These are phyloP conservation scores for Enhydra lutris DNA, from an alignment of 2,113 vertebrate species.

Conservation along the genomic window DNA sequence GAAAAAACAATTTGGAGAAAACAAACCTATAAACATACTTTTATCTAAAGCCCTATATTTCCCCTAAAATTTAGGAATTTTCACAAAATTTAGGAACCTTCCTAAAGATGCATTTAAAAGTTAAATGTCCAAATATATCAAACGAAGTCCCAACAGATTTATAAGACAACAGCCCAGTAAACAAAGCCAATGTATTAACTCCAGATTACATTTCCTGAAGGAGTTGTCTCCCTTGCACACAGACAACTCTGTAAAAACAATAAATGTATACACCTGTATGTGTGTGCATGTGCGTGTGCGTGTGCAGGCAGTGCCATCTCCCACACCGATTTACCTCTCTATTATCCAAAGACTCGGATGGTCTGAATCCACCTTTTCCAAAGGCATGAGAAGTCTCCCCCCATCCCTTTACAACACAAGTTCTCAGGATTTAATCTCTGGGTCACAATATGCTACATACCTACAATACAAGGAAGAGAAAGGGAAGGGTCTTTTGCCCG, in stretches of 20 bases:
- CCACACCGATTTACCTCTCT: neutral
- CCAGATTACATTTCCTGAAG: neutral
- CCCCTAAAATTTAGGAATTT: slow-evolving; percentile 10
- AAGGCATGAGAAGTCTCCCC: neutral
- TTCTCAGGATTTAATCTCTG: neutral
- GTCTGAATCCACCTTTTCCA: neutral
- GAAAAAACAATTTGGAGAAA: neutral
- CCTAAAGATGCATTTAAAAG: slow-evolving; percentile 20
- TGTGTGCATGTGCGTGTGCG: neutral
- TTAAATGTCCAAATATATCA: neutral
- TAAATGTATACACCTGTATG: neutral
- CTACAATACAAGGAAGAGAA: neutral
- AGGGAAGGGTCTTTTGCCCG: neutral
- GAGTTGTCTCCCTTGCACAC: neutral
- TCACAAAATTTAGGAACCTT: neutral
- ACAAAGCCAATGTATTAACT: neutral
- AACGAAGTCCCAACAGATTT: neutral
- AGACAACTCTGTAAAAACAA: neutral
- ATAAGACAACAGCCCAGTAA: neutral
- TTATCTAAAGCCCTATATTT: neutral
- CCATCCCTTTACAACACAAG: neutral
- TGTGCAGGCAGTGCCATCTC: neutral
- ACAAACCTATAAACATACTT: neutral
- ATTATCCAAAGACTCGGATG: neutral
- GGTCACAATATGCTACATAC: neutral